Base-by-base conservation (phyloP, 2,113 vertebrate genomes). In the Grallaria varia region DNA sequence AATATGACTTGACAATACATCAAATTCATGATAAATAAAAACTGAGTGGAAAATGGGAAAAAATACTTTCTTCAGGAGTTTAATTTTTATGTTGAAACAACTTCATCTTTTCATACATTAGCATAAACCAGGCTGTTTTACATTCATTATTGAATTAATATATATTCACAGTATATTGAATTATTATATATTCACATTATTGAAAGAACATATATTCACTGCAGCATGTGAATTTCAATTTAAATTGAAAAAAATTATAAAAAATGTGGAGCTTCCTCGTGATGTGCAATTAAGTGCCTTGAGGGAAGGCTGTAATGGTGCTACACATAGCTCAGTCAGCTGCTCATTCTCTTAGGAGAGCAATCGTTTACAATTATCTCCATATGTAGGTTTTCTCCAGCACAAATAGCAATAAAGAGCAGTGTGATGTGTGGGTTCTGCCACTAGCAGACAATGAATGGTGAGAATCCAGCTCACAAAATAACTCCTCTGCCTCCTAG, bases 401-500 rank as follows among this genome's bases (percentile, higher is more conserved):
- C 59, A 93, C 35, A 86, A 90, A 76, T 0, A 88, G 58, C 90
- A 94, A 76, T 79, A 64, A 74, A 63, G 40, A 84, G 12, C 62
- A 69, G 47, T 14, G 10, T 92, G 79, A 71, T 86, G 92, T 80
- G 79, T 92, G 63, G 63, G 79, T 90, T 94, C 67, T 93, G 59
- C 59, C 59, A 62, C 63, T 33, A 82, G 37, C 42, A 95, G 67
- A 90, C 75, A 94, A 67, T 62, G 50, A 76, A 66, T 91, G 49
- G 74, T 93, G 71, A 85, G 84, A 91, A 85, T 33, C 62, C 81
- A 82, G 53, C 40, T 80, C 75, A 91, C 58, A 93, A 90, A 88
- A 88, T 58, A 91, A 90, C 67, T 96, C 73, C 47, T 84, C 71
- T 92, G 89, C 83, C 50, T 92, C 75, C 40, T 69, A 93, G 83